Base-by-base conservation (phyloP, 2,888 invertebrate species). In the Stenoptilia bipunctidactyla region DNA sequence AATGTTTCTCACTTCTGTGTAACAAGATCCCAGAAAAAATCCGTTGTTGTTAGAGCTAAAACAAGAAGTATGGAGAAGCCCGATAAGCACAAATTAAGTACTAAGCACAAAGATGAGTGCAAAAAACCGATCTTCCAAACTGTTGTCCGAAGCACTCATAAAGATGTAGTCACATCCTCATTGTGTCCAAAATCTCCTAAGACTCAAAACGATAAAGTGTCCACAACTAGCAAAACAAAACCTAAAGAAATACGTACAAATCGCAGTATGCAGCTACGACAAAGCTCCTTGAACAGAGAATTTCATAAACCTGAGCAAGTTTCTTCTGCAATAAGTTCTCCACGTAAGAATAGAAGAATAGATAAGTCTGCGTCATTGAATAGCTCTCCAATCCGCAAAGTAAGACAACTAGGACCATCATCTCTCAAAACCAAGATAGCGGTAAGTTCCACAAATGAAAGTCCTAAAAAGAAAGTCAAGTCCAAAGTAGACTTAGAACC, bases 91-190 rank as follows among this genome's bases (percentile, higher is more conserved):
- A 76, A 73, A 42, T 44, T 53, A 0, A 76, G 71, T 50, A 61
- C 58, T 47, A 76, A 68, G 50, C 74, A 76, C 8, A 67, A 66
- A 14, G 41, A 36, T 10, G 56, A 65, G 49, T 54, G 58, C 39
- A 74, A 76, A 46, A 75, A 80, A 48, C 83, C 83, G 0, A 79
- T 82, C 36, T 82, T 82, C 49, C 82, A 80, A 55, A 82, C 83
- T 0, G 82, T 82, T 40, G 83, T 82, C 2, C 64, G 82, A 12
- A 77, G 59, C 43, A 53, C 59, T 1, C 66, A 51, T 14, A 79
- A 74, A 43, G 80, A 80, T 27, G 47, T 66, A 0, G 73, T 80
- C 0, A 56, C 75, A 25, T 72, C 77, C 0, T 67, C 76, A 1
- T n/a, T n/a, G 3, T n/a, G 9, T 3, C 30, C 30, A 8, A 30